These are phyloP conservation scores for Amphiura filiformis DNA, from an alignment of 35 echinoderm and acorn worm species.

Conservation along the genomic window DNA sequence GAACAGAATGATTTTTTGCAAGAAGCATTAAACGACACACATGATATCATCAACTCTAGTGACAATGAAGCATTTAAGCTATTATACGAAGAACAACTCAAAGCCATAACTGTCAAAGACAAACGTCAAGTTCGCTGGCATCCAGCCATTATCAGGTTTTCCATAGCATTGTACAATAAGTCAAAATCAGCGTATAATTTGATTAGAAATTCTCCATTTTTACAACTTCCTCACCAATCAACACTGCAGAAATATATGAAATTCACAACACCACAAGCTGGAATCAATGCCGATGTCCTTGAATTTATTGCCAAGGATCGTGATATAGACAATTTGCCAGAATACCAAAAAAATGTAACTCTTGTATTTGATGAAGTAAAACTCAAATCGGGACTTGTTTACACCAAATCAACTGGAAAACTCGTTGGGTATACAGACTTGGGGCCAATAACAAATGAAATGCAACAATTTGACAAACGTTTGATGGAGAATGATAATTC, in stretches of 20 bases:
- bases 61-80: neutral
- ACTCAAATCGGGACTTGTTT: slow-evolving; percentile 24
- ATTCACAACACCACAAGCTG: slow-evolving; percentile 12
- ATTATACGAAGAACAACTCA: neutral
- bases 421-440: slow-evolving; percentile 29
- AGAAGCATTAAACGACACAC: neutral
- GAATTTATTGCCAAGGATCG: neutral
- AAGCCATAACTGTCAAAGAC: neutral
- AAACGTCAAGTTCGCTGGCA: slow-evolving; percentile 56
- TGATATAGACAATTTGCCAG: neutral
- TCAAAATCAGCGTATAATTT: slow-evolving; percentile 62
- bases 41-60: neutral
- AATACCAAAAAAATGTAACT: slow-evolving; percentile 18
- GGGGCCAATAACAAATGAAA: slow-evolving; percentile 10
- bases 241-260: slow-evolving; percentile 55
- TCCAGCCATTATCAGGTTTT: slow-evolving; percentile 51
- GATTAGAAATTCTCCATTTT: slow-evolving; percentile 21
- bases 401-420: slow-evolving; percentile 3
- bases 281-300: slow-evolving; percentile 16
- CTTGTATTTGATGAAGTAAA: slow-evolving; percentile 41
- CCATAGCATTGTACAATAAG: slow-evolving; percentile 49
- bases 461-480: neutral
- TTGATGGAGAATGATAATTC: neutral
- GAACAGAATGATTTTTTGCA: neutral
- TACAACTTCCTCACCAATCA: slow-evolving; percentile 38